Conservation (phyloP, 1,140 invertebrate genomes). For the Diuraphis noxia region DNA sequence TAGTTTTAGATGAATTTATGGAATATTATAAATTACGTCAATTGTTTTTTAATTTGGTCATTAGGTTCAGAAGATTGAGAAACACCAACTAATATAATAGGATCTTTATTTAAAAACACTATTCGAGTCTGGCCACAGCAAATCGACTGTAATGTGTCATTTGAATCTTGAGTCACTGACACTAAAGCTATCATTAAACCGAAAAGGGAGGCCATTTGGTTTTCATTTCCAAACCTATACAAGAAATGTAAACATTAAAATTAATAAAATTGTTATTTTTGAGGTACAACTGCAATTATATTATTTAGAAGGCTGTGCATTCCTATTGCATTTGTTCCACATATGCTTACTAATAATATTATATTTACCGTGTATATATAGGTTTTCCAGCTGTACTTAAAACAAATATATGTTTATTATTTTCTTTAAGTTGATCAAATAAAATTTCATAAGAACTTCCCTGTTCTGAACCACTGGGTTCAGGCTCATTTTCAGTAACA, state of each 20-base stretch:
- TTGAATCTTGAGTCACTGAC: slow-evolving; percentile 83
- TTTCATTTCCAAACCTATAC: slow-evolving; percentile 85
- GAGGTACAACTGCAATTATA: neutral
- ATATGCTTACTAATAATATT: neutral
- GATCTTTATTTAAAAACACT: slow-evolving; percentile 85
- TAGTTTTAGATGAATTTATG: neutral
- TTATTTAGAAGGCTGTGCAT: neutral
- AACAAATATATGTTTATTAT: slow-evolving; percentile 92
- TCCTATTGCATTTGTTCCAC: neutral
- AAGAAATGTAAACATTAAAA: neutral
- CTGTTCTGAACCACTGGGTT: neutral
- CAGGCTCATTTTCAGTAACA: neutral
- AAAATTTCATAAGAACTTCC: slow-evolving; percentile 64
- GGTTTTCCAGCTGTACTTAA: slow-evolving; percentile 94
- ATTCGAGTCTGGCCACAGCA: slow-evolving; percentile 83
- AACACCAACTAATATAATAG: slow-evolving; percentile 87
- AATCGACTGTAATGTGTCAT: slow-evolving; percentile 82
- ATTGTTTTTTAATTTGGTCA: slow-evolving; percentile 79
- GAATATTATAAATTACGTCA: slow-evolving; percentile 71
- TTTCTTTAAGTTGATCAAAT: slow-evolving; percentile 73
- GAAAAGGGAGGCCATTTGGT: slow-evolving; percentile 90
- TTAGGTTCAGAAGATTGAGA: slow-evolving; percentile 81
- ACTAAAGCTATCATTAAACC: slow-evolving; percentile 94
- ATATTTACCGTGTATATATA: slow-evolving; percentile 78
- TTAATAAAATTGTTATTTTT: neutral